These are phyloP conservation scores for Napeogenes sylphis DNA, from an alignment of 2,888 invertebrate genomes.

Conservation along the genomic window DNA sequence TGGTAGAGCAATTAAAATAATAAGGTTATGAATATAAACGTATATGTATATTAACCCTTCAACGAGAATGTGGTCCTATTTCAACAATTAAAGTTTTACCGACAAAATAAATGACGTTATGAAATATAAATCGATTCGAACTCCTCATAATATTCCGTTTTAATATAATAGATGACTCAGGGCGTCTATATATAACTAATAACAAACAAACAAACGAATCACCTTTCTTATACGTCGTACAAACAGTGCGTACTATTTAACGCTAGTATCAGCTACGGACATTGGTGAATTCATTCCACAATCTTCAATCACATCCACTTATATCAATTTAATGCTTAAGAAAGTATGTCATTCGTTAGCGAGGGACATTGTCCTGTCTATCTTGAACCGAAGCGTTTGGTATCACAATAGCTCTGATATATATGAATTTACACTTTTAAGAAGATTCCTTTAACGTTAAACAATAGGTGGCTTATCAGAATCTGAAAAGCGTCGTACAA, in stretches of 20 bases:
- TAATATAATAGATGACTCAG: too few relatives aligned
- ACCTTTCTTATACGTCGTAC: background rate
- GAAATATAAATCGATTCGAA: too few relatives aligned
- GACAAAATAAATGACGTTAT: too few relatives aligned
- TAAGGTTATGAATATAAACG: too few relatives aligned
- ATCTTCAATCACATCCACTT: slow-evolving; percentile 33
- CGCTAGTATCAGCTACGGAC: slow-evolving; percentile 8
- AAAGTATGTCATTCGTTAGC: slow-evolving; percentile 38
- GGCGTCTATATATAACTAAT: background rate
- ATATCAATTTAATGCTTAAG: slow-evolving; percentile 39
- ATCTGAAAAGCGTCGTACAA: background rate
- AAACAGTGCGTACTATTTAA: background rate
- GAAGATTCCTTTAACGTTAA: background rate
- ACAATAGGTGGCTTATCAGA: slow-evolving; percentile 6
- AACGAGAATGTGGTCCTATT: too few relatives aligned
- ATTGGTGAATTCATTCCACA: slow-evolving; percentile 23
- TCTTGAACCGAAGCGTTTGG: background rate
- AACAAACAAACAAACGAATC: background rate
- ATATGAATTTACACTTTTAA: background rate
- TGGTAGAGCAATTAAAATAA: too few relatives aligned
- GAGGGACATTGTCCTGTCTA: slow-evolving; percentile 21
- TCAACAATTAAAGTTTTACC: too few relatives aligned
- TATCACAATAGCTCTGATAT: background rate
- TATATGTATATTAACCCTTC: too few relatives aligned
- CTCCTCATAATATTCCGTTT: too few relatives aligned